Base-by-base conservation (phyloP, 1,140 invertebrate genomes). In the Pseudomyrmex pallidus region DNA sequence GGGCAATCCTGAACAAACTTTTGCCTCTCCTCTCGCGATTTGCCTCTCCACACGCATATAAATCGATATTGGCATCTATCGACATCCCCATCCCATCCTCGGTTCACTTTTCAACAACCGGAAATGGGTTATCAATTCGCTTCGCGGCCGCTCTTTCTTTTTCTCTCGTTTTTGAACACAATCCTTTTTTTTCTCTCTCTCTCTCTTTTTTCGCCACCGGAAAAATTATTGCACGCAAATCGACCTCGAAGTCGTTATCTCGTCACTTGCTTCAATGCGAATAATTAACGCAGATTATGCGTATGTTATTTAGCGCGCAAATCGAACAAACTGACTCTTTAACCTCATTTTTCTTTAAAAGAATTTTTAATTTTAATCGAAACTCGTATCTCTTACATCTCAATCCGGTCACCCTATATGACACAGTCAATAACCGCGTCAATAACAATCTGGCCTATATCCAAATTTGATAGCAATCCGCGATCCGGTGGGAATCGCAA, bases 91-190 rank as follows among this genome's bases (percentile, higher is more conserved):
- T 12, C 54, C 54, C 25, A 48, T 17, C n/a, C 72, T 50, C 10
- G 17, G 66, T 8, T 80, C 76, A 72, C 76, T 80, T 80, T 80
- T 80, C 76, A 80, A 80, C 66, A 80, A 61, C 66, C 76, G 76
- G 76, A 80, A 80, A 80, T 80, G 66, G 76, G 76, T 80, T 80
- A 80, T 80, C 76, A 70, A 80, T 80, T 80, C 66, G 76, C 66
- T 13, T 80, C 76, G 76, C 66, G 76, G 54, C n/a, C 17, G 17
- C 25, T 64, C 80, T 56, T 83, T 12, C 46, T 59, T 50, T 77
- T 74, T 46, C 48, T 7, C 44, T 54, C 17, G 12, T 13, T 74
- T 82, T 46, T 74, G 64, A 52, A 54, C 76, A 70, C 52, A 4
- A 44, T 52, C 20, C 20, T 12, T n/a, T 82, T 46, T 20, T 56